phyloP scores from a whole-genome alignment of 2,888 invertebrate genomes.

The Sisyra nigra region DNA sequence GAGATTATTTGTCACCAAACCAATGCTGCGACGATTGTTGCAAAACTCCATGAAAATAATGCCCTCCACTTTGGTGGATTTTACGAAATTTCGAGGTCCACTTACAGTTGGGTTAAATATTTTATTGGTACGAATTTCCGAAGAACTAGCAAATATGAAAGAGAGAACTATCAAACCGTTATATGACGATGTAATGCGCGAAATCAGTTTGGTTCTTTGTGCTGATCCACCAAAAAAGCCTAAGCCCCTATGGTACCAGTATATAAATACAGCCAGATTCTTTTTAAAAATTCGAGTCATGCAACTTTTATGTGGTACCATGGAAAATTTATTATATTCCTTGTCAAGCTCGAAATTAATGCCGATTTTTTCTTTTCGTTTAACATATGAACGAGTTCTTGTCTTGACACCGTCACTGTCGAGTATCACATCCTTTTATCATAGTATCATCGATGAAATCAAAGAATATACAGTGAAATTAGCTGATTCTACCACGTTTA shows the following conservation, averaged over 20 bases:
- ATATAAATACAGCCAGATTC: conserved; percentile 18
- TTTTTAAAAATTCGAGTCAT: conserved; percentile 44
- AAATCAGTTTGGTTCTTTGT: conserved; percentile 7
- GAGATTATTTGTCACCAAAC: conserved; percentile 42
- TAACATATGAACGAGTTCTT: conserved; percentile 37
- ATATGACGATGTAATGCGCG: conserved; percentile 27
- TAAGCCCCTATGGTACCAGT: conserved; percentile 8
- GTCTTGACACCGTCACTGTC: conserved; percentile 40
- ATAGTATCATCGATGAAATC: conserved; percentile 35
- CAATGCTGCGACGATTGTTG: conserved; percentile 42
- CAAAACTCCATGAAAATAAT: conserved; percentile 33
- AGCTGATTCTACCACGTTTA: conserved; percentile 16
- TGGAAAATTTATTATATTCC: conserved; percentile 40
- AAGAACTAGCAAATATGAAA: conserved; percentile 29
- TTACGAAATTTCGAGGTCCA: conserved; percentile 28
- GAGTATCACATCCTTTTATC: conserved; percentile 37
- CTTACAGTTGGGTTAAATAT: conserved; percentile 28
- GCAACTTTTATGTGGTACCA: conserved; percentile 47
- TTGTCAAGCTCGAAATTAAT: conserved; percentile 35
- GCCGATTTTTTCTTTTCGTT: conserved; percentile 42
- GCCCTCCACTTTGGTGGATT: conserved; percentile 36
- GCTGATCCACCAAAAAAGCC: conserved; percentile 10
- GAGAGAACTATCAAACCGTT: conserved; percentile 30
- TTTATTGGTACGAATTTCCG: conserved; percentile 24
- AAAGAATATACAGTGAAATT: conserved; percentile 15